Percentiles rank a stretch among this genome's conserved stretches.
Conservation (phyloP, 2,113 vertebrate genomes). For the Protomyctophum bolini region DNA sequence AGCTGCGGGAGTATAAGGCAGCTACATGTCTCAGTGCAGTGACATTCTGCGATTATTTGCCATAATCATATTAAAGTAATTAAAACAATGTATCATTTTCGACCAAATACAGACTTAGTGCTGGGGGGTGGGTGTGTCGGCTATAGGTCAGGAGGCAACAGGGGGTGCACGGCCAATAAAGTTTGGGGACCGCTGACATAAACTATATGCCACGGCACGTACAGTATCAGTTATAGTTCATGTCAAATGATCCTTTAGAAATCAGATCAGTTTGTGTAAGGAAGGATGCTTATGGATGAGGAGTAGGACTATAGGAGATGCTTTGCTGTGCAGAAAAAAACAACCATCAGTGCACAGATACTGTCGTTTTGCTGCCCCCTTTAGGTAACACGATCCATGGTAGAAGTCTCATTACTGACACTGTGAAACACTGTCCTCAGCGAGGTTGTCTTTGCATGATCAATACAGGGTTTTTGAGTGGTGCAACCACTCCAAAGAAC, state of each 20-base stretch:
- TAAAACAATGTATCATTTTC: too few species aligned
- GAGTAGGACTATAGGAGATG: constrained; percentile 49
- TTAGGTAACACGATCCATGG: constrained; percentile 60
- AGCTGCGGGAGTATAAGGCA: too few species aligned
- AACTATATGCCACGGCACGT: constrained; percentile 42
- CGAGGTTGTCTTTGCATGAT: constrained; percentile 46
- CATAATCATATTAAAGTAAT: too few species aligned
- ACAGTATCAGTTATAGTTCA: constrained; percentile 34
- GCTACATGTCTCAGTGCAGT: too few species aligned
- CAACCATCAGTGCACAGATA: constrained; percentile 42
- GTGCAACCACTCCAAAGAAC: too few species aligned
- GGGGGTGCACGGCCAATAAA: too few species aligned
- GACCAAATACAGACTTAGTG: too few species aligned
- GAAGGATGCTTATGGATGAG: constrained; percentile 54
- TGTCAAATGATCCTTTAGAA: constrained; percentile 37
- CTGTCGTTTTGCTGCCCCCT: constrained; percentile 64
- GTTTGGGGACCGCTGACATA: constrained; percentile 23
- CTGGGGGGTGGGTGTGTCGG: too few species aligned
- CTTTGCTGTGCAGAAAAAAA: constrained; percentile 50
- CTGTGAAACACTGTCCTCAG: constrained; percentile 47
- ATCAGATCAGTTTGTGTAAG: constrained; percentile 42
- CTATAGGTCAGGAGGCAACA: too few species aligned
- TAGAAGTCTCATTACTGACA: constrained; percentile 31
- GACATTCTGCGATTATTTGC: too few species aligned
- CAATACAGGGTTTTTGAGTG: constrained; percentile 50